phyloP scores from a whole-genome alignment of 2,113 vertebrate species.

The Pogona vitticeps region DNA sequence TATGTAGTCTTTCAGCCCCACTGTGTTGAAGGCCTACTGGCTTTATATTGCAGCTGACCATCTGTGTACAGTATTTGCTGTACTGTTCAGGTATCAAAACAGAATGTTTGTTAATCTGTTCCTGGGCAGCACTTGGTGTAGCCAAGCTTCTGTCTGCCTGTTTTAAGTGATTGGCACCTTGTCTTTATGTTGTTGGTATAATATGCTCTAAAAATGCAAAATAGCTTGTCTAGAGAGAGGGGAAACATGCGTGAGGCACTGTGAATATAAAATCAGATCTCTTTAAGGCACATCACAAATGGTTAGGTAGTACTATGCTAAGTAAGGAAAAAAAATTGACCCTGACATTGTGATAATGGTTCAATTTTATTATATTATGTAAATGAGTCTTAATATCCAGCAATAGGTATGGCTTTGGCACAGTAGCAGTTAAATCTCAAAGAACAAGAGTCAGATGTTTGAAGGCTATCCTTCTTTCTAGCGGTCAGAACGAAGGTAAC shows the following conservation, averaged over 20 bases:
- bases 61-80: not conserved
- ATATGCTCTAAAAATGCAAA: not conserved
- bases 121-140: not conserved
- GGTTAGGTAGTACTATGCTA: not conserved
- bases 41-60: too few species aligned
- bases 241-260: not conserved
- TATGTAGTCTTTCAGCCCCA: too few species aligned
- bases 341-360: not conserved
- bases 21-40: too few species aligned
- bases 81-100: not conserved
- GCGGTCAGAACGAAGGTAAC: too few species aligned
- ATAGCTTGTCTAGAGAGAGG: not conserved
- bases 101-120: not conserved
- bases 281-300: not conserved
- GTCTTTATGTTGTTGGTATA: not conserved
- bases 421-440: too few species aligned
- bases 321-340: not conserved
- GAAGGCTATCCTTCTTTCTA: too few species aligned
- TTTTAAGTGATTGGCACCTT: too few species aligned
- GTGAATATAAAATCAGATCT: not conserved
- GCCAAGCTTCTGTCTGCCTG: not conserved
- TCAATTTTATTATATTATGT: conserved; percentile 12
- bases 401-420: too few species aligned
- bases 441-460: too few species aligned
- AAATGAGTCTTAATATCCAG: not conserved